Evolutionary conservation across 2,888 invertebrate species (phyloP).

Genomic region (Lydus trimaculatus): DNA sequence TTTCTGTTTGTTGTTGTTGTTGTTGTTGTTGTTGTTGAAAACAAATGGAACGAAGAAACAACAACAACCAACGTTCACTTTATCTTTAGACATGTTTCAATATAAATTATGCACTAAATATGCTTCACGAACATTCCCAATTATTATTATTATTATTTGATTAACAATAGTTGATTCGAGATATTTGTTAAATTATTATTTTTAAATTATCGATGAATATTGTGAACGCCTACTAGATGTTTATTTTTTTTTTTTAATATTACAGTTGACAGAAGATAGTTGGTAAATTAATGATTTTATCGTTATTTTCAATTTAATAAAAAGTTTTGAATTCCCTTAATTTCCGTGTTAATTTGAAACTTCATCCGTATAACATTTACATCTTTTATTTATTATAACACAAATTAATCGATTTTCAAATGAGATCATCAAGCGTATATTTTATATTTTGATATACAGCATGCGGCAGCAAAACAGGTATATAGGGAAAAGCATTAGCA

Average conservation of each 20-base stretch:
- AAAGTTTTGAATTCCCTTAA: background rate
- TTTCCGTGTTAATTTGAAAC: background rate
- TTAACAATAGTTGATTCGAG: constrained; percentile 7
- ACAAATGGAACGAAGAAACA: constrained; percentile 11
- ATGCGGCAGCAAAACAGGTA: no score
- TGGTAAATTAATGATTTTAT: background rate
- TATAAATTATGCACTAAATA: constrained; percentile 44
- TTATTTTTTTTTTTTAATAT: no score
- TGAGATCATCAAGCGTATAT: no score
- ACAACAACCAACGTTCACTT: constrained; percentile 22
- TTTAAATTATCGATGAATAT: constrained; percentile 1
- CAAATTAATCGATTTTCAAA: no score
- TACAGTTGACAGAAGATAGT: background rate
- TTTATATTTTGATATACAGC: no score
- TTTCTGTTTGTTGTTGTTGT: constrained; percentile 15
- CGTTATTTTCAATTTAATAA: background rate
- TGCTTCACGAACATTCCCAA: constrained; percentile 36
- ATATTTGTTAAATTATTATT: background rate
- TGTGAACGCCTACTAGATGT: background rate
- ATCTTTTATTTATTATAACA: background rate
- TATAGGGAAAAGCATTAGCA: no score
- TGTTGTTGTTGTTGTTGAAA: background rate
- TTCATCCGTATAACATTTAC: background rate
- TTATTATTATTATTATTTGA: constrained; percentile 3
- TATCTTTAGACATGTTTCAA: constrained; percentile 35